These are phyloP conservation scores for Channa striata DNA, from an alignment of 2,797 vertebrate genomes.

Conservation along the genomic window DNA sequence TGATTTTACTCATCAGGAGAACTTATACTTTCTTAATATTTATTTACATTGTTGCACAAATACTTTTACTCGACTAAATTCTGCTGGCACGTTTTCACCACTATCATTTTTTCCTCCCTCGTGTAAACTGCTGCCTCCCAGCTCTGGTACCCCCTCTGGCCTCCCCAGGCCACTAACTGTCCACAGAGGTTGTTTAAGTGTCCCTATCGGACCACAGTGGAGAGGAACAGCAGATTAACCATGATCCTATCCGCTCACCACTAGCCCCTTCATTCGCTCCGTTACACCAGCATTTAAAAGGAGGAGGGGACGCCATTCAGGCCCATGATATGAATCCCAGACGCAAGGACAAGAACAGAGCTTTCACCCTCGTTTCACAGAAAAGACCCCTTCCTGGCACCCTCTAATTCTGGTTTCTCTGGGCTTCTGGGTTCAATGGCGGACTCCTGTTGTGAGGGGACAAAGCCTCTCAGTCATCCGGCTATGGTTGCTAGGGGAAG, in stretches of 20 bases:
- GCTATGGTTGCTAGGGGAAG: conserved; percentile 87
- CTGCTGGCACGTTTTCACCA: not conserved
- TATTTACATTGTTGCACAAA: not conserved
- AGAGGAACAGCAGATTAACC: conserved; percentile 93
- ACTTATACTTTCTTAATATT: not conserved
- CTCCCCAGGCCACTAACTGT: conserved; percentile 74
- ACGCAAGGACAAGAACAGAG: conserved; percentile 87
- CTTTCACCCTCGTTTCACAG: conserved; percentile 82
- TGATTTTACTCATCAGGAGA: not conserved
- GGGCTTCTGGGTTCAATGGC: conserved; percentile 81
- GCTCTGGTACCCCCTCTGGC: conserved; percentile 43
- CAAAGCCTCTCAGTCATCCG: conserved; percentile 82
- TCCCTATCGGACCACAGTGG: conserved; percentile 87
- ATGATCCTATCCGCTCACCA: conserved; percentile 91
- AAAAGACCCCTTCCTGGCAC: conserved; percentile 82
- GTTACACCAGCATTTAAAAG: conserved; percentile 89
- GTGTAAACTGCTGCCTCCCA: conserved; percentile 33
- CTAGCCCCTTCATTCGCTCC: conserved; percentile 85
- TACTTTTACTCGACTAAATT: conserved; percentile 1
- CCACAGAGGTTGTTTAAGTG: conserved; percentile 89
- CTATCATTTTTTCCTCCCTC: conserved; percentile 2
- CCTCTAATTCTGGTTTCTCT: conserved; percentile 83
- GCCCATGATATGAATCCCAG: conserved; percentile 89
- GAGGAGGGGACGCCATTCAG: conserved; percentile 89
- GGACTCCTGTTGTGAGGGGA: conserved; percentile 81